A percentile compares a stretch with the other conserved stretches of the same genome.
phyloP scores from a whole-genome alignment of 2,888 invertebrate species.

The Euphydryas editha region DNA sequence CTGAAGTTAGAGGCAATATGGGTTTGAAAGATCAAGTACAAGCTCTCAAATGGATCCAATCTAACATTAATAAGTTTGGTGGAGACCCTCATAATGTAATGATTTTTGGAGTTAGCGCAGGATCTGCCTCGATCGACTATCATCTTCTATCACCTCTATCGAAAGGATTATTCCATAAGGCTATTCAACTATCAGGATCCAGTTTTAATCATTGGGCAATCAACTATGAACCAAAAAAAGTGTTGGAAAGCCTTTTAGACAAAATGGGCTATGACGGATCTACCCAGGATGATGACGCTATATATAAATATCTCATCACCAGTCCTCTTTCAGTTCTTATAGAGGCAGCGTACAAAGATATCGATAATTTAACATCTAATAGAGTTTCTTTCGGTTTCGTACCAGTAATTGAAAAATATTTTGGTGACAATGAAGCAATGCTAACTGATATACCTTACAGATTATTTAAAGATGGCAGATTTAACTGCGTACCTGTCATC shows the following conservation, averaged over 20 bases:
- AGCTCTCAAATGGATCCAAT: conserved; percentile 64
- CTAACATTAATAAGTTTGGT: conserved; percentile 59
- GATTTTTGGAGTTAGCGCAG: conserved; percentile 61
- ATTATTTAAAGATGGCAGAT: conserved; percentile 60
- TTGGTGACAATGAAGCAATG: conserved; percentile 52
- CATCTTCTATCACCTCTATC: conserved; percentile 55
- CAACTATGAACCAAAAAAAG: conserved; percentile 49
- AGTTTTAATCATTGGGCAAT: conserved; percentile 59
- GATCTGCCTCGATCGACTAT: conserved; percentile 59
- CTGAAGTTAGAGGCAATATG: conserved; percentile 66
- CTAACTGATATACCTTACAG: conserved; percentile 62
- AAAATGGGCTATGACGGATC: conserved; percentile 52
- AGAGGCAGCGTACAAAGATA: conserved; percentile 42
- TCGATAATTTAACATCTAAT: conserved; percentile 41
- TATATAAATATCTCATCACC: conserved; percentile 49
- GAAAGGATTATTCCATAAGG: conserved; percentile 62
- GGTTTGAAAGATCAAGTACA: conserved; percentile 66
- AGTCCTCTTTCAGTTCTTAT: conserved; percentile 43
- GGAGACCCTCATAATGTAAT: conserved; percentile 63
- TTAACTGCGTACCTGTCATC: conserved; percentile 68
- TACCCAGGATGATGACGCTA: conserved; percentile 44
- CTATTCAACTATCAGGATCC: conserved; percentile 63
- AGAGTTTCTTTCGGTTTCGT: conserved; percentile 56
- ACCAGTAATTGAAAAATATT: conserved; percentile 61
- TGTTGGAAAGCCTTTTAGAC: conserved; percentile 48